Percentiles rank a stretch among this genome's conserved stretches.
Conservation (phyloP, 2,888 invertebrate species). For the Cristatella mucedo region DNA sequence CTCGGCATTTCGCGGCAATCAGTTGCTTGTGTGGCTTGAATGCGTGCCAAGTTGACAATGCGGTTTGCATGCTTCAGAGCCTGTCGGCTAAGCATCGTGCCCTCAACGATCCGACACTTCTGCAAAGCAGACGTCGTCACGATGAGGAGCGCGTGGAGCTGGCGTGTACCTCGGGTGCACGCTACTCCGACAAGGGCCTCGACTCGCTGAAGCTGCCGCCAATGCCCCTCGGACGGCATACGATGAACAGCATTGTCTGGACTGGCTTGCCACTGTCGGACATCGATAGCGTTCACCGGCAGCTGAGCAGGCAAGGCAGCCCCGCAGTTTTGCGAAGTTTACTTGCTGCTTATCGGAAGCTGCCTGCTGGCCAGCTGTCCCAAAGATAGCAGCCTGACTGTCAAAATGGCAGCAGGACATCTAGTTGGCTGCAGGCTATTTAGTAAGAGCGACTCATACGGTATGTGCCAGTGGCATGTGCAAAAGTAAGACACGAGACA, state of each 20-base stretch:
- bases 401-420: too few relatives aligned
- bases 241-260: slow-evolving; percentile 27
- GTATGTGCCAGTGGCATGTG: too few relatives aligned
- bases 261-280: slow-evolving; percentile 29
- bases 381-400: too few relatives aligned
- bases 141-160: slow-evolving; percentile 28
- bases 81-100: not conserved
- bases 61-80: slow-evolving; percentile 2
- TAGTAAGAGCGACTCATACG: too few relatives aligned
- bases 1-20: too few relatives aligned
- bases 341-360: too few relatives aligned
- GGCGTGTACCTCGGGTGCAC: slow-evolving; percentile 26
- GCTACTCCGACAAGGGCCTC: slow-evolving; percentile 24
- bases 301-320: slow-evolving; percentile 23
- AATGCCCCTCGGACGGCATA: slow-evolving; percentile 30
- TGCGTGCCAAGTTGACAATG: too few relatives aligned
- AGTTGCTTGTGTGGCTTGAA: too few relatives aligned
- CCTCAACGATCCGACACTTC: slow-evolving; percentile 23
- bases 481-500: too few relatives aligned
- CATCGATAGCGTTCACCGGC: slow-evolving; percentile 29
- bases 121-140: slow-evolving; percentile 20
- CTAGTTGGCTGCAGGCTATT: too few relatives aligned
- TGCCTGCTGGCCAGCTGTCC: too few relatives aligned
- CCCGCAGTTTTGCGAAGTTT: not conserved
- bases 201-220: slow-evolving; percentile 26